phyloP scores from a whole-genome alignment of 2,888 invertebrate species.

The Tetranychus truncatus region DNA sequence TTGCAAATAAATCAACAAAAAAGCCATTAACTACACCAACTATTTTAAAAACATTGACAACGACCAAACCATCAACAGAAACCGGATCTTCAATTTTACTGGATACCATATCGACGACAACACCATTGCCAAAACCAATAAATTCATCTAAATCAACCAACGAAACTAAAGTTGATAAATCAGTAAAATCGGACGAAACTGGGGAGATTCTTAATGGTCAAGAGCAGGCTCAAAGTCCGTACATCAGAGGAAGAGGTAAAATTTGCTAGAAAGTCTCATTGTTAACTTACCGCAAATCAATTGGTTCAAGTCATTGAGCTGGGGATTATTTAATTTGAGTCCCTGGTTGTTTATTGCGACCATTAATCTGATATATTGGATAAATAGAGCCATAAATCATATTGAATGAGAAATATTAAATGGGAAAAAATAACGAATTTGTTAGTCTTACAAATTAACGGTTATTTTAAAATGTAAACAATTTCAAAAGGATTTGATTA shows the following conservation, averaged over 20 bases:
- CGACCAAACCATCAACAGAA: neutral
- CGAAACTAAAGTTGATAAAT: neutral
- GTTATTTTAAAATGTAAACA: no score
- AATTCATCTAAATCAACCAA: neutral
- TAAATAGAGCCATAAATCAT: no score
- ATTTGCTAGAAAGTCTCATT: neutral
- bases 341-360: no score
- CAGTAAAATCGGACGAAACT: neutral
- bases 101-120: neutral
- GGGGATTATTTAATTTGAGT: no score
- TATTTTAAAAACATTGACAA: neutral
- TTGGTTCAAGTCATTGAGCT: no score
- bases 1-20: neutral
- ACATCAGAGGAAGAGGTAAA: neutral
- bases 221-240: slow-evolving; percentile 7
- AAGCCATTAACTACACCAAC: neutral
- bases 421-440: no score
- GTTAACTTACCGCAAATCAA: no score
- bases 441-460: no score
- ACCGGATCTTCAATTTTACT: neutral
- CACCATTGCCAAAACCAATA: neutral
- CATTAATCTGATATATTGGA: no score
- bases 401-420: no score
- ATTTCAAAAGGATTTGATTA: no score
- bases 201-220: neutral